Base-by-base conservation (phyloP, 2,797 vertebrate species). In the Sarcophilus harrisii region DNA sequence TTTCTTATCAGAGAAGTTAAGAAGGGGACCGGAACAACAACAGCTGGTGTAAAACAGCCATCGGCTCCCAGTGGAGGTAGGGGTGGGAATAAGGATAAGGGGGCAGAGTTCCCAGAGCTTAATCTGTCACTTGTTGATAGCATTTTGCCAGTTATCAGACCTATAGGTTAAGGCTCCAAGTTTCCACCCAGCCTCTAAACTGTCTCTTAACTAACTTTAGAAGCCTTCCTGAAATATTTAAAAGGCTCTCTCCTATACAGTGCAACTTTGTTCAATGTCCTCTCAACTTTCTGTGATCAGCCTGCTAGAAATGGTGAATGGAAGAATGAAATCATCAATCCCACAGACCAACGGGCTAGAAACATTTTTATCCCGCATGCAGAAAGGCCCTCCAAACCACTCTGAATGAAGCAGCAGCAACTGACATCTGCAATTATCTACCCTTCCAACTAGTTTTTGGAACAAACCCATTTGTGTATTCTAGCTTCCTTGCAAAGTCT, bases 151-250 rank as follows among this genome's bases (percentile, higher is more conserved):
- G 14, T 18, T 89, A 28, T 38, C 93, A 32, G 58, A 81, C 90
- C 3, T 57, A 59, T 0, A 81, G 29, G 12, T 52, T 1, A n/a
- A 1, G 91, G 58, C 32, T 91, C 81, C n/a, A 24, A 57, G 57
- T 90, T 96, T 97, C 96, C 92, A 59, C 0, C 0, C 0, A 0
- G 87, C 38, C 21, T 98, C 92, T 95, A 95, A 90, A 60, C 94
- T 49, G 62, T 92, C 58, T 95, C 32, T 95, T 91, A 58, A 90
- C 95, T 81, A n/a, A 52, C 73, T 92, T 90, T 55, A 55, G 92
- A 93, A 94, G 91, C 94, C 93, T 96, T 92, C 94, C 93, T 95
- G 93, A 96, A 97, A 97, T 96, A 98, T 97, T 97, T 96, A 97
- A 95, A 58, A 94, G 94, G 58, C 73, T 94, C 58, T 91, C 90